These are phyloP conservation scores for Papilio gigon DNA, from an alignment of 2,888 invertebrate species.

Conservation along the genomic window DNA sequence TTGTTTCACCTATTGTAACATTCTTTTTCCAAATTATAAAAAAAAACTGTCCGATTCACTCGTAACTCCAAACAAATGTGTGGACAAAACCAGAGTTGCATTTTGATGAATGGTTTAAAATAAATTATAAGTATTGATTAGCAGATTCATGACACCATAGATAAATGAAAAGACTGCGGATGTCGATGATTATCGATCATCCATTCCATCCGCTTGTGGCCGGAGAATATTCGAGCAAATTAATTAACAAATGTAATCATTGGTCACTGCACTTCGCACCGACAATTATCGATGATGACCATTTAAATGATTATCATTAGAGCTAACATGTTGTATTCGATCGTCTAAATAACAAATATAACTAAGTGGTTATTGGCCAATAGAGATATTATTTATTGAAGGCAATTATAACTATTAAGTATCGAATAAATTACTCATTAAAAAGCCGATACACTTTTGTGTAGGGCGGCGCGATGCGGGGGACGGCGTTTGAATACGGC, in stretches of 20 bases:
- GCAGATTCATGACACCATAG: not conserved
- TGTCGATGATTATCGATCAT: constrained; percentile 1
- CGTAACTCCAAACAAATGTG: too few relatives aligned
- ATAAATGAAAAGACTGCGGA: not conserved
- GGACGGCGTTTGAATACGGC: constrained; percentile 4
- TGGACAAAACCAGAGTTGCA: too few relatives aligned
- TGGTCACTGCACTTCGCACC: not conserved
- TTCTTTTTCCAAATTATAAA: too few relatives aligned
- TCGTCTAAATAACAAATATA: constrained; percentile 28
- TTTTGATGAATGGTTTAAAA: too few relatives aligned
- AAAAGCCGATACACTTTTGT: not conserved
- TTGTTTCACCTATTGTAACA: too few relatives aligned
- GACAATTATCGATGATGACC: not conserved
- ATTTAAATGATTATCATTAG: not conserved
- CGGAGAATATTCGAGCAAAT: not conserved
- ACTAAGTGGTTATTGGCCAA: constrained; percentile 22
- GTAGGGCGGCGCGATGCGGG: not conserved
- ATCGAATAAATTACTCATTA: constrained; percentile 19
- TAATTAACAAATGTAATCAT: not conserved
- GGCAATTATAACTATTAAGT: constrained; percentile 14
- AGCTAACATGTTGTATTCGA: not conserved
- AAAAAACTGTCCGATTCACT: too few relatives aligned
- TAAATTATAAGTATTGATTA: not conserved
- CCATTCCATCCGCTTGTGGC: constrained; percentile 5
- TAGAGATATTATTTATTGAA: constrained; percentile 17